These are phyloP conservation scores for Melinaea marsaeus DNA, from an alignment of 2,888 invertebrate genomes.

Conservation along the genomic window DNA sequence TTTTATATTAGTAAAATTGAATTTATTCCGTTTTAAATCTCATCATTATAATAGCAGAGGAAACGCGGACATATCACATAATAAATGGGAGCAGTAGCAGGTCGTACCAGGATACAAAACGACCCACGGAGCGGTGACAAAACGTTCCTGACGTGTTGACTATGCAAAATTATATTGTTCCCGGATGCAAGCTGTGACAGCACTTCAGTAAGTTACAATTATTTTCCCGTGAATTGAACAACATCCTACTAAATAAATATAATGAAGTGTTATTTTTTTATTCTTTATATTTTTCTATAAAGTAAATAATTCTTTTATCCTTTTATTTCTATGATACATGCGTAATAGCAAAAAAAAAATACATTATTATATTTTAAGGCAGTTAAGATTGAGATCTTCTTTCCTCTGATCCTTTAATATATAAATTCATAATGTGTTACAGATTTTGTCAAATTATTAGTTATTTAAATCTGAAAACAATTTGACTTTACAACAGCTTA, in stretches of 20 bases:
- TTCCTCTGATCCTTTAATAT: too few species aligned
- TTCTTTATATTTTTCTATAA: too few species aligned
- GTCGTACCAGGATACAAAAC: slow-evolving; percentile 19
- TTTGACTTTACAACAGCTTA: too few species aligned
- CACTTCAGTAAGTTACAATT: slow-evolving; percentile 32
- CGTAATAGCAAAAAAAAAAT: too few species aligned
- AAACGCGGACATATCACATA: slow-evolving; percentile 17
- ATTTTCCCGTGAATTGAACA: slow-evolving; percentile 28
- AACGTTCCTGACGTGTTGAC: slow-evolving; percentile 51
- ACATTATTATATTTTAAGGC: too few species aligned
- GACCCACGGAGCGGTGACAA: slow-evolving; percentile 32
- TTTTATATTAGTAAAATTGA: neutral
- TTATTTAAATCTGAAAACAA: too few species aligned
- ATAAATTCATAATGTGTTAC: too few species aligned
- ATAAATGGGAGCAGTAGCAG: slow-evolving; percentile 26
- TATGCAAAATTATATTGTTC: slow-evolving; percentile 59
- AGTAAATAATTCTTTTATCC: too few species aligned
- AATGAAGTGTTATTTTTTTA: neutral
- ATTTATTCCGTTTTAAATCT: neutral
- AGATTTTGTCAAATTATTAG: too few species aligned
- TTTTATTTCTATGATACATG: too few species aligned
- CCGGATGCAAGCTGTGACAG: slow-evolving; percentile 33
- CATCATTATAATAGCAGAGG: neutral
- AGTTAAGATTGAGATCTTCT: too few species aligned
- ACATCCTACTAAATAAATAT: neutral